These are phyloP conservation scores for Nesometra sesokonis DNA, from an alignment of 35 echinoderm and acorn worm genomes.

Conservation along the genomic window DNA sequence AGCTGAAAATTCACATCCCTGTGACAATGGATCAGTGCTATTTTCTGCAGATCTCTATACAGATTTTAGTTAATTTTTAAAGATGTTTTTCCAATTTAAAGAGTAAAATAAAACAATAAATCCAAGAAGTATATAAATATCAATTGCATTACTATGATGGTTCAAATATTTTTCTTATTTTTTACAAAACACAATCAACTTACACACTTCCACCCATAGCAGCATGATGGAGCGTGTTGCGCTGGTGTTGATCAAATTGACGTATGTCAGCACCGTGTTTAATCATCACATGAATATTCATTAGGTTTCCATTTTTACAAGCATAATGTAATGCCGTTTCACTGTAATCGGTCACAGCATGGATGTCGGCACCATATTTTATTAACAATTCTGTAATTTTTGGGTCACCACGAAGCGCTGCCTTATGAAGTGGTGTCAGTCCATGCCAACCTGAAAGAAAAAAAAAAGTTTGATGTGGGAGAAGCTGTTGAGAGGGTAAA, in stretches of 20 bases:
- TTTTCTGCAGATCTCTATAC: too few species aligned
- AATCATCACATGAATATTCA: constrained; percentile 51
- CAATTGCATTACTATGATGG: not conserved
- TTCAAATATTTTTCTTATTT: not conserved
- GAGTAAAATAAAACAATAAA: not conserved
- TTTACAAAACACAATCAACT: not conserved
- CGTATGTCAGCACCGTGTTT: constrained; percentile 39
- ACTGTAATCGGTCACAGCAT: constrained; percentile 62
- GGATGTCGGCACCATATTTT: constrained; percentile 41
- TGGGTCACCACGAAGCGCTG: constrained; percentile 57
- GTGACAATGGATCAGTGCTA: too few species aligned
- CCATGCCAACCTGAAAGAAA: constrained; percentile 61
- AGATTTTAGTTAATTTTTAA: too few species aligned
- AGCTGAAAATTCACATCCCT: too few species aligned
- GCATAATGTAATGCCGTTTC: constrained; percentile 89
- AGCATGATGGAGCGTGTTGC: constrained; percentile 77
- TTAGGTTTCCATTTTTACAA: constrained; percentile 73
- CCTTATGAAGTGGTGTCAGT: constrained; percentile 79
- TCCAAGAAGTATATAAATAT: not conserved
- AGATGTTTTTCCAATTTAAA: not conserved
- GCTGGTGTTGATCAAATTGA: constrained; percentile 31
- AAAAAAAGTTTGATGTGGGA: too few species aligned
- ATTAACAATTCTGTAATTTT: constrained; percentile 58
- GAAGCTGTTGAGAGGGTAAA: too few species aligned
- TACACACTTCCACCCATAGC: constrained; percentile 90